Conservation (phyloP, 2,797 vertebrate genomes). For the Neopelma chrysocephalum region DNA sequence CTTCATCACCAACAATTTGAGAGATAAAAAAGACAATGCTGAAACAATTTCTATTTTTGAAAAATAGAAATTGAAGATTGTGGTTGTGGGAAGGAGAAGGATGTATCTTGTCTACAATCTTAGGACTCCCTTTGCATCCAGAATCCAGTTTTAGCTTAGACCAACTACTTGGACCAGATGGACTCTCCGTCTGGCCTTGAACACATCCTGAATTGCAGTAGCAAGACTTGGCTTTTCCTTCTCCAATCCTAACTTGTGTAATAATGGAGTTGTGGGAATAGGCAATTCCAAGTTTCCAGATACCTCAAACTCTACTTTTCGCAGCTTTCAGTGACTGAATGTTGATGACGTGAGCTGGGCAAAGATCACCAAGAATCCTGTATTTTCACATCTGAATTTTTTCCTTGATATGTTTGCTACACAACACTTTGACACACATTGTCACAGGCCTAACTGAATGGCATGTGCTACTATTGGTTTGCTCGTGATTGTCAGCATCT, state of each 20-base stretch:
- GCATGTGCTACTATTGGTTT: neutral
- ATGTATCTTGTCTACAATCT: neutral
- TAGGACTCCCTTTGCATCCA: neutral
- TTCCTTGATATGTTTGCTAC: neutral
- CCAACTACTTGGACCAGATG: neutral
- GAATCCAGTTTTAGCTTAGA: neutral
- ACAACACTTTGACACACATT: neutral
- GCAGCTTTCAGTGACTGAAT: neutral
- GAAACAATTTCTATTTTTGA: neutral
- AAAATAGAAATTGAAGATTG: neutral
- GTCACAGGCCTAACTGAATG: neutral
- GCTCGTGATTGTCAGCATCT: neutral
- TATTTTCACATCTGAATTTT: neutral
- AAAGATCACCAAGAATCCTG: neutral
- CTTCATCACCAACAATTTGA: neutral
- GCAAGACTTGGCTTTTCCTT: neutral
- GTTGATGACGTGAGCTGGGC: neutral
- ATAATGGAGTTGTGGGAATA: neutral
- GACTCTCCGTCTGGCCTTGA: neutral
- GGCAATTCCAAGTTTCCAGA: neutral
- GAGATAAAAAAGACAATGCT: neutral
- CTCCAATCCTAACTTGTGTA: neutral
- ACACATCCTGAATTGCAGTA: neutral
- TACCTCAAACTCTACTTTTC: neutral
- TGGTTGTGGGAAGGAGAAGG: neutral